Conservation (phyloP, 2,113 vertebrate species). For the Raja brachyura region DNA sequence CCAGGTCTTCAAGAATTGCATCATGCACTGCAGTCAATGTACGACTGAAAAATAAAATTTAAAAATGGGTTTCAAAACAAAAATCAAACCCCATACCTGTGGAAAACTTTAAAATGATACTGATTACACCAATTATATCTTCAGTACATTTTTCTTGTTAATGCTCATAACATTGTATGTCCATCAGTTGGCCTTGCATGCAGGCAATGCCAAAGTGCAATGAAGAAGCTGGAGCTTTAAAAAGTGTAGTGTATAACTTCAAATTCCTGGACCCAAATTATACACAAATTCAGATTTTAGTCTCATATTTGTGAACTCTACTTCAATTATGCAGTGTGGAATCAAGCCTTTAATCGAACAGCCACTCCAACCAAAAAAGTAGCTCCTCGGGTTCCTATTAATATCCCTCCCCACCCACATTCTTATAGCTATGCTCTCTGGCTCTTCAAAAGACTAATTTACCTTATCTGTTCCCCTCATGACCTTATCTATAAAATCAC, state of each 20-base stretch:
- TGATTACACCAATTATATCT: neutral
- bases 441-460: too few species aligned
- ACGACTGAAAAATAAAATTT: slow-evolving; percentile 60
- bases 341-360: too few species aligned
- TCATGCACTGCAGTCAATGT: slow-evolving; percentile 90
- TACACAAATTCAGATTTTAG: neutral
- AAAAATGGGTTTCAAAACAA: neutral
- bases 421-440: too few species aligned
- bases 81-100: neutral
- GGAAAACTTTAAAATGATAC: neutral
- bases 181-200: neutral
- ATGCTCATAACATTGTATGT: neutral
- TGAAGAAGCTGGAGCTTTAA: neutral
- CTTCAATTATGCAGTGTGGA: too few species aligned
- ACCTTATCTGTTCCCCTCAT: too few species aligned
- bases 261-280: neutral
- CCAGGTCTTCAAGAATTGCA: slow-evolving; percentile 94
- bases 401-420: too few species aligned
- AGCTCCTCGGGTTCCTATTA: too few species aligned
- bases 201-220: neutral
- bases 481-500: too few species aligned
- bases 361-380: too few species aligned
- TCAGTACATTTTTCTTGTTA: neutral
- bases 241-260: neutral
- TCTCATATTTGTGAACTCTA: neutral